Conservation (phyloP, 2,797 vertebrate genomes). For the Megalops cyprinoides region DNA sequence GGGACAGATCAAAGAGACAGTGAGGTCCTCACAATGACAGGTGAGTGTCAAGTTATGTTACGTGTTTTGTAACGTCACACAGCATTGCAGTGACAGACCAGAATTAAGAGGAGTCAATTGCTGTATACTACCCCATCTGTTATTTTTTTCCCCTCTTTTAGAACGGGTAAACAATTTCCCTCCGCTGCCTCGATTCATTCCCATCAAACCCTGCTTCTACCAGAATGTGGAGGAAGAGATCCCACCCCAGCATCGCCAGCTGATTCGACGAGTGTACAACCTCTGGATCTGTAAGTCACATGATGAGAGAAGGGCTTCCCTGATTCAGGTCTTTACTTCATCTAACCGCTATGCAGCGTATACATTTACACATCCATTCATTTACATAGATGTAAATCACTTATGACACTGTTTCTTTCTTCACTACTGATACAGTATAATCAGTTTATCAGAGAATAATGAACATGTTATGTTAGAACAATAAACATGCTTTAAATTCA, state of each 20-base stretch:
- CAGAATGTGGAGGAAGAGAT: conserved; percentile 93
- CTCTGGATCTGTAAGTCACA: conserved; percentile 89
- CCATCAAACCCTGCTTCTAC: conserved; percentile 93
- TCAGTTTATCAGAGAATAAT: background rate
- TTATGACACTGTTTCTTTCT: background rate
- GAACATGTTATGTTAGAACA: background rate
- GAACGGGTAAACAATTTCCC: conserved; percentile 86
- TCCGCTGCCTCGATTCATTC: conserved; percentile 88
- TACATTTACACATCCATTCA: background rate
- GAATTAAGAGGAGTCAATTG: no score
- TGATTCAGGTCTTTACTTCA: background rate
- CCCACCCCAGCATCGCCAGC: conserved; percentile 81
- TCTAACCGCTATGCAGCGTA: background rate
- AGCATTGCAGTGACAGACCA: no score
- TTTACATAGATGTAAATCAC: no score
- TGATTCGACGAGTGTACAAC: conserved; percentile 90
- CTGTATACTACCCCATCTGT: no score
- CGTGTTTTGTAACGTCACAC: background rate
- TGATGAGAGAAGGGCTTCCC: background rate
- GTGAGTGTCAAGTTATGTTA: conserved; percentile 18
- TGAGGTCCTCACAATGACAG: conserved; percentile 24
- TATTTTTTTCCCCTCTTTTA: background rate
- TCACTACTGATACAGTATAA: background rate
- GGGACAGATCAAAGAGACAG: background rate
- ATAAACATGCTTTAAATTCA: no score